These are phyloP conservation scores for Eristalis intricaria DNA, from an alignment of 2,888 invertebrate genomes.

Conservation along the genomic window DNA sequence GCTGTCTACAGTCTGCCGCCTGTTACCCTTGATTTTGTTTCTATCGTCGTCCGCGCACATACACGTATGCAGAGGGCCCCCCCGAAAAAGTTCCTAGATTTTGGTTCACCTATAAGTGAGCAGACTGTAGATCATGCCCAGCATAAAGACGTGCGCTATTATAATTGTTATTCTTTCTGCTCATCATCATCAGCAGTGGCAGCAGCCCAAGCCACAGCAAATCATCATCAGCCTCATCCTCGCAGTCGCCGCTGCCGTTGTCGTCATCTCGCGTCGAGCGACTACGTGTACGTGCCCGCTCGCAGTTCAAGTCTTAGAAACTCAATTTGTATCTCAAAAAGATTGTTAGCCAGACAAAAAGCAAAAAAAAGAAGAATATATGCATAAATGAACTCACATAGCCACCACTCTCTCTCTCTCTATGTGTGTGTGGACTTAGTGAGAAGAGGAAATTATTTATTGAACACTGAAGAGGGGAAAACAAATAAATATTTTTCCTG, in stretches of 20 bases:
- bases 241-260: background rate
- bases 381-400: background rate
- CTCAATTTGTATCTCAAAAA: constrained; percentile 35
- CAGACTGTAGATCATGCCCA: constrained; percentile 8
- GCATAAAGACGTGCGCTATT: constrained; percentile 33
- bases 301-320: constrained; percentile 5
- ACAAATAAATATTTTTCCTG: constrained; percentile 56
- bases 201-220: constrained; percentile 18
- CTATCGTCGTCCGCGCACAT: background rate
- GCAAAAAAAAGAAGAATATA: constrained; percentile 5
- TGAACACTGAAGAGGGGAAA: constrained; percentile 39
- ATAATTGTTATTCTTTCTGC: constrained; percentile 57
- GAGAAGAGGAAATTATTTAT: constrained; percentile 40
- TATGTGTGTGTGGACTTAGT: background rate
- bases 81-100: constrained; percentile 10
- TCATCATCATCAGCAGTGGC: constrained; percentile 35
- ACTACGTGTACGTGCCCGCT: constrained; percentile 18
- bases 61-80: background rate
- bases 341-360: background rate
- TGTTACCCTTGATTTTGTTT: constrained; percentile 43
- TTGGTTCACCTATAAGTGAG: constrained; percentile 32
- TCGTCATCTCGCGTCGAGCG: background rate
- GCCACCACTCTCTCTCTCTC: no score
- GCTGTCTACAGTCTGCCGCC: background rate
- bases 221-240: background rate